Evolutionary conservation across 2,888 invertebrate species (phyloP).

Genomic region (Azorinus chamasolen): DNA sequence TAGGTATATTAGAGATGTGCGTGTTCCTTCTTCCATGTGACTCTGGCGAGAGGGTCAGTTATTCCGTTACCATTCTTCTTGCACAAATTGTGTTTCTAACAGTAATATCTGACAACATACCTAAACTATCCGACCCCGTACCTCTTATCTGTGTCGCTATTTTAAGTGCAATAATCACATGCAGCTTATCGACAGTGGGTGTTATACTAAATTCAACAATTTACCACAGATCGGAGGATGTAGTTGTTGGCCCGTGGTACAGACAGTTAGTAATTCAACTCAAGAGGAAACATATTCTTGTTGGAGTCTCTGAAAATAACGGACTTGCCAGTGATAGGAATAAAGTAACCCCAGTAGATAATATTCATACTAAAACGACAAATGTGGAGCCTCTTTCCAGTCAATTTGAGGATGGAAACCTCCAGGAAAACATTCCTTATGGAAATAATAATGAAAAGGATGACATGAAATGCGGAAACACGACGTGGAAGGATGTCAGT

Average conservation of each 20-base stretch:
- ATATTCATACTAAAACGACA: too few species aligned
- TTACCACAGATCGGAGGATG: not conserved
- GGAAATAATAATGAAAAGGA: too few species aligned
- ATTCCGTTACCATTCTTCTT: conserved; percentile 19
- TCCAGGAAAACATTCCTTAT: too few species aligned
- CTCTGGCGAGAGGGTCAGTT: conserved; percentile 30
- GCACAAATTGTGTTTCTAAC: conserved; percentile 20
- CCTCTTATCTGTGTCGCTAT: conserved; percentile 7
- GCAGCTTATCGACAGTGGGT: not conserved
- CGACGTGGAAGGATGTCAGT: too few species aligned
- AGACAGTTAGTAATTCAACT: not conserved
- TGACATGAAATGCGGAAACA: too few species aligned
- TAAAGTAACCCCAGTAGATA: too few species aligned
- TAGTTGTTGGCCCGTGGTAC: not conserved
- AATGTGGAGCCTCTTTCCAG: too few species aligned
- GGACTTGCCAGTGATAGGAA: too few species aligned
- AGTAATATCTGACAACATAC: conserved; percentile 14
- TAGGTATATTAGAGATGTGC: not conserved
- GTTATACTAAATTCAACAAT: conserved; percentile 17
- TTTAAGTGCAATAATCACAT: not conserved
- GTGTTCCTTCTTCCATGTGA: conserved; percentile 26
- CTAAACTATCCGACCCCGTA: conserved; percentile 13
- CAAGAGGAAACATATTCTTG: not conserved
- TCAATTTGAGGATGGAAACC: too few species aligned
- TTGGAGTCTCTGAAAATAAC: too few species aligned